A percentile compares a stretch with the other conserved stretches of the same genome.
Evolutionary conservation across 2,797 vertebrate genomes (phyloP).

Genomic region (Cryptoprocta ferox): DNA sequence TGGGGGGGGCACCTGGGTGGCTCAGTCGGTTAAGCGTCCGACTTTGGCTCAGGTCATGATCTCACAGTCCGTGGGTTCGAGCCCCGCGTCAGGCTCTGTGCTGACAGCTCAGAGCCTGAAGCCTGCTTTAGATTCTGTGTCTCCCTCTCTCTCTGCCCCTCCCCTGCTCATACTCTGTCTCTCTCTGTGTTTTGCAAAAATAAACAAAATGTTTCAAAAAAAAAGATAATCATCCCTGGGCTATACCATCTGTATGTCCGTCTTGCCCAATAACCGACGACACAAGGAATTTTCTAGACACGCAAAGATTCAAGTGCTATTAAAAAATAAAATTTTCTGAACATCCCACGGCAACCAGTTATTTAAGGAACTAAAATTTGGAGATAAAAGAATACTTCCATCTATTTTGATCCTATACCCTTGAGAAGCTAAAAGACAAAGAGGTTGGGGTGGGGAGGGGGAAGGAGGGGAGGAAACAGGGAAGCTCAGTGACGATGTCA

Average conservation of each 20-base stretch:
- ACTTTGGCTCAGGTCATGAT: no score
- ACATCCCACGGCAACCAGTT: neutral
- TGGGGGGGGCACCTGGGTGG: no score
- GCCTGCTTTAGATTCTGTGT: no score
- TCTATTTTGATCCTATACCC: neutral
- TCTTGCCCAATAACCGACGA: neutral
- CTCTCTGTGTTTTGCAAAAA: no score
- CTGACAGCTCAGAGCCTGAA: no score
- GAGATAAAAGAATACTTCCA: neutral
- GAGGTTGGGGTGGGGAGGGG: neutral
- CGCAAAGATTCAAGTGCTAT: neutral
- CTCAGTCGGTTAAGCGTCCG: no score
- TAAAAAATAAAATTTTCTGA: slow-evolving; percentile 31
- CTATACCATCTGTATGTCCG: neutral
- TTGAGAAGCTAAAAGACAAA: neutral
- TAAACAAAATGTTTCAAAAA: neutral
- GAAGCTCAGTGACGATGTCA: neutral
- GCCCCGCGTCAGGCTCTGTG: no score
- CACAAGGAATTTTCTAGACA: neutral
- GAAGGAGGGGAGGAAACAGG: neutral
- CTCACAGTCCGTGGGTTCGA: no score
- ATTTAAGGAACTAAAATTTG: slow-evolving; percentile 12
- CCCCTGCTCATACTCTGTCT: no score
- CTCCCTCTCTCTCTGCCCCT: no score
- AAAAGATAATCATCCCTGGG: no score